Evolutionary conservation across 2,113 vertebrate species (phyloP).

Genomic region (Eptesicus fuscus): DNA sequence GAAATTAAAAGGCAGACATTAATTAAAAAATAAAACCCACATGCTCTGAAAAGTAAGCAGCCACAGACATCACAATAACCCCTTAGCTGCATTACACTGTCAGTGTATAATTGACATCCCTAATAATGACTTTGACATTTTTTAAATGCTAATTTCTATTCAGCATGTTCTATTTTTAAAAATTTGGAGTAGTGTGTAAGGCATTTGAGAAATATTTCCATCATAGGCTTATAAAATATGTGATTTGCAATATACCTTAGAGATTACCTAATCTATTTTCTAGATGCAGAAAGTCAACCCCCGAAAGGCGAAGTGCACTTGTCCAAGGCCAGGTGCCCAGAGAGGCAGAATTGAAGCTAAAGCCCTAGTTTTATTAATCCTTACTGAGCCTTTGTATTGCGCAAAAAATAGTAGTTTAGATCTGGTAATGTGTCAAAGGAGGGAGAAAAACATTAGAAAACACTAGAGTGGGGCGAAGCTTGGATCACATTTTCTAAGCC

Average conservation of each 20-base stretch:
- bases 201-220: conserved; percentile 52
- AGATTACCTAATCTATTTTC: conserved; percentile 29
- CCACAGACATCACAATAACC: conserved; percentile 11
- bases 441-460: conserved; percentile 2
- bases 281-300: conserved; percentile 15
- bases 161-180: conserved; percentile 42
- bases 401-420: neutral
- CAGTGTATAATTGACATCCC: conserved; percentile 44
- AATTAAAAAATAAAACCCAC: conserved; percentile 53
- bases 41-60: conserved; percentile 40
- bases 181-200: neutral
- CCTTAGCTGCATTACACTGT: conserved; percentile 36
- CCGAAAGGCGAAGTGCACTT: conserved; percentile 15
- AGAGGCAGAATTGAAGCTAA: neutral
- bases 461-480: neutral
- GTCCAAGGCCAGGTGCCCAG: neutral
- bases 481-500: conserved; percentile 1
- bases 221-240: conserved; percentile 20
- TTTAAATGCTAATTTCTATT: conserved; percentile 64
- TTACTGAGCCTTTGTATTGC: neutral
- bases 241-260: conserved; percentile 26
- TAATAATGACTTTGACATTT: conserved; percentile 72
- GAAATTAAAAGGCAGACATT: conserved; percentile 49
- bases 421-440: neutral
- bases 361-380: neutral